phyloP scores from a whole-genome alignment of 2,888 invertebrate genomes.

The Aethes cnicana region DNA sequence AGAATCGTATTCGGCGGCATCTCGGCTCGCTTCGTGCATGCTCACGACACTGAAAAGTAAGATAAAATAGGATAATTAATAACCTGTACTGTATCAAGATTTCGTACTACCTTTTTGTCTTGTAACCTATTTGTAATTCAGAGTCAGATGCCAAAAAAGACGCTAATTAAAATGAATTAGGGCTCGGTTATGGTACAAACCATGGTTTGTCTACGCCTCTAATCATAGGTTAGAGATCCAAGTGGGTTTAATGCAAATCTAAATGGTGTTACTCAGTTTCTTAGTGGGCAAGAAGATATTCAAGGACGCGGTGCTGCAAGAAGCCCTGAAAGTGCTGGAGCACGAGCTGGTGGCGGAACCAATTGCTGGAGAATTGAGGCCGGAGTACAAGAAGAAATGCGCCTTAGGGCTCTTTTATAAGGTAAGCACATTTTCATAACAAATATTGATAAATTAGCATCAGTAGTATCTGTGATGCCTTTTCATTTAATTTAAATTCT shows the following conservation, averaged over 20 bases:
- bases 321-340: conserved; percentile 78
- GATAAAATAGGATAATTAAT: not conserved
- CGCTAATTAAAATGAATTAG: too few relatives aligned
- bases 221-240: too few relatives aligned
- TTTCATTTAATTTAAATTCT: too few relatives aligned
- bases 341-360: conserved; percentile 83
- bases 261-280: not conserved
- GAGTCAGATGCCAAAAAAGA: too few relatives aligned
- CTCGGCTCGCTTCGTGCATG: conserved; percentile 78
- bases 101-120: too few relatives aligned
- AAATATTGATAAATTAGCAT: too few relatives aligned
- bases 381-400: conserved; percentile 82
- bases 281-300: conserved; percentile 58
- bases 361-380: conserved; percentile 81
- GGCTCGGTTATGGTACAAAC: too few relatives aligned
- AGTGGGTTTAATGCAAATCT: not conserved
- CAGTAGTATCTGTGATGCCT: too few relatives aligned
- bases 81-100: too few relatives aligned
- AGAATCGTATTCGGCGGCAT: conserved; percentile 85
- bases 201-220: too few relatives aligned
- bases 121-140: too few relatives aligned
- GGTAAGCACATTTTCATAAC: conserved; percentile 56
- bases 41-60: conserved; percentile 80
- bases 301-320: conserved; percentile 71
- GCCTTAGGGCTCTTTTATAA: conserved; percentile 86